Conservation (phyloP, 2,113 vertebrate genomes). For the Sylvia atricapilla region DNA sequence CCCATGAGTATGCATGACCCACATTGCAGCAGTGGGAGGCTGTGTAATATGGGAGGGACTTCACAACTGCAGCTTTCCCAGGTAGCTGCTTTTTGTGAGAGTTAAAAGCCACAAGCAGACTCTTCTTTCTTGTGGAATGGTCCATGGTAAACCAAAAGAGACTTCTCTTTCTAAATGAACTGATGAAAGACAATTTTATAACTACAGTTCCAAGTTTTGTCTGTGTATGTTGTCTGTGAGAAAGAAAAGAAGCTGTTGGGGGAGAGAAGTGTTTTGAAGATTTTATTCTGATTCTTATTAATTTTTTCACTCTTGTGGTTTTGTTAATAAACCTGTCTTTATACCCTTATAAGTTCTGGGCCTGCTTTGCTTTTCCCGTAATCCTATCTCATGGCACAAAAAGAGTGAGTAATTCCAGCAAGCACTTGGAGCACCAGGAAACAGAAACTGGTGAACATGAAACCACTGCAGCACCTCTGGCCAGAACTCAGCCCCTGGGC, state of each 20-base stretch:
- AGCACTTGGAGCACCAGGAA: not conserved
- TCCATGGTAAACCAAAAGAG: not conserved
- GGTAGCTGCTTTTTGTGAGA: not conserved
- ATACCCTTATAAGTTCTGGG: not conserved
- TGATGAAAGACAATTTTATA: not conserved
- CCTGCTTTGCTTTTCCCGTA: not conserved
- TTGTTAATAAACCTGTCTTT: not conserved
- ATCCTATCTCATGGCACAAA: not conserved
- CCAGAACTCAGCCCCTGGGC: accelerated
- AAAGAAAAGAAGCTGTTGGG: not conserved
- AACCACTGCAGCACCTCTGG: not conserved
- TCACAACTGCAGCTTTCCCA: not conserved
- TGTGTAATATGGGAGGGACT: not conserved
- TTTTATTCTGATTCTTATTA: not conserved
- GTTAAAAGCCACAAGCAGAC: not conserved
- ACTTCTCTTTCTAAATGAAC: not conserved
- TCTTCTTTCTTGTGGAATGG: not conserved
- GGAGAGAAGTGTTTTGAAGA: not conserved
- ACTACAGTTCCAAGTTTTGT: not conserved
- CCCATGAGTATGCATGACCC: not conserved
- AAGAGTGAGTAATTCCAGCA: not conserved
- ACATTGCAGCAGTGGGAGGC: not conserved
- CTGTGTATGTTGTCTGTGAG: not conserved
- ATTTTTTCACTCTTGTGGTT: not conserved
- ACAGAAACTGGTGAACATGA: not conserved